Evolutionary conservation across 2,797 vertebrate genomes (phyloP), one percentile per base, ranked within the genome.

Genomic region (Coreius guichenoti): DNA sequence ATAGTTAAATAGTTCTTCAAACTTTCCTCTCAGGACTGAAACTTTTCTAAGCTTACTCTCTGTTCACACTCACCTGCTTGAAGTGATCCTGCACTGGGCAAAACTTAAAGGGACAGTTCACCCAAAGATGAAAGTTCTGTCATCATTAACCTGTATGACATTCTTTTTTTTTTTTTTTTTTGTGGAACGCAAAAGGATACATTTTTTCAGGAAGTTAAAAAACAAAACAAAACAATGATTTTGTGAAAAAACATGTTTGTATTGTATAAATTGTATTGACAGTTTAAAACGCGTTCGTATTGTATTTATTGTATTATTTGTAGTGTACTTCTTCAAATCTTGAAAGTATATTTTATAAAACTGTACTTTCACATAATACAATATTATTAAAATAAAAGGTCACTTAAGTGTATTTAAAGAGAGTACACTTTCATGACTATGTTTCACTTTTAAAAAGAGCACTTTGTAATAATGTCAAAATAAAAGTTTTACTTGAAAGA

Each of bases 31-130:
- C 51, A 58, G 74, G 74, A 23, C 51, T 36, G 6, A 13, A 76
- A 36, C 31, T 77, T 16, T 58, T 36, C 54, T 1, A 61, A 43
- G 56, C n/a, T 43, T 63, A 19, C 76, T 45, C 16, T 58, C 23
- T 9, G 14, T 39, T 61, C n/a, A 45, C 36, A 78, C 56, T 63
- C 76, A 79, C n/a, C 75, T 79, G 23, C 8, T 78, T 45, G 16
- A 19, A 21, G 5, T 45, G 33, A 78, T 61, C 39, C 76, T 39
- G 56, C 23, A n/a, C 7, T 78, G 76, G n/a, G 0, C 23, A 43
- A 43, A n/a, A 39, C 36, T 45, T 72, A 26, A 72, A 72, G 43
- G 69, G 39, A 72, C 7, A 69, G 11, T 69, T 69, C 19, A 21
- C 9, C 19, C 33, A 69, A 23, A 69, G 36, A 12, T 12, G 1